Base-by-base conservation (phyloP, 1,140 invertebrate species). In the Euglossa dilemma region DNA sequence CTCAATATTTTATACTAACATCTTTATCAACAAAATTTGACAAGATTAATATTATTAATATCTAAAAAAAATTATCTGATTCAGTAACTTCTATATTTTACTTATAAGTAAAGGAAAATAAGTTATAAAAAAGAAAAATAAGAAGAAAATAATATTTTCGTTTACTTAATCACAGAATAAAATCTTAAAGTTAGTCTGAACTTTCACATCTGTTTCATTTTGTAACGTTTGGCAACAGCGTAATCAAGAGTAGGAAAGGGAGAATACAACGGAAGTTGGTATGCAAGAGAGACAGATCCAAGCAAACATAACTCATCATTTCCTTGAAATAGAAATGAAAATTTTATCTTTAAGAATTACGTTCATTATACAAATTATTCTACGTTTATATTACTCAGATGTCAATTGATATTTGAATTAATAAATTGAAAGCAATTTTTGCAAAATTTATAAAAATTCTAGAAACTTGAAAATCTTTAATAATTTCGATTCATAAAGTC, bases 201-300 rank as follows among this genome's bases (percentile, higher is more conserved):
- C 87, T 90, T 87, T 90, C 74, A 75, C 87, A 85, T 88, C 85
- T 85, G 80, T 83, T 84, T 87, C 61, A 80, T 77, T 63, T 79
- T 67, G 50, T 36, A 20, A 70, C 61, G 66, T 54, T 56, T 82
- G 85, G 87, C 89, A 90, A 90, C 88, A 78, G 36, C 47, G 87
- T 70, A 74, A 74, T 66, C 56, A 72, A 36, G 59, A 72, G 82
- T 57, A 84, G 59, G 52, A 71, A 88, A 72, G 43, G 67, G 61
- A n/a, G 59, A 73, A 64, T 23, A 66, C 59, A 81, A 82, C 72
- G 83, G 75, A 86, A 89, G 61, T 83, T 83, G 61, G 81, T 67
- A 79, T 79, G 72, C 72, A 63, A 83, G 56, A 25, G 36, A 85
- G 80, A 85, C 81, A 80, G 80, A 71, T 12, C 20, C 52, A 50